Evolutionary conservation across 2,888 invertebrate species (phyloP), one percentile per base, ranked within the genome.

Genomic region (Luperina testacea): DNA sequence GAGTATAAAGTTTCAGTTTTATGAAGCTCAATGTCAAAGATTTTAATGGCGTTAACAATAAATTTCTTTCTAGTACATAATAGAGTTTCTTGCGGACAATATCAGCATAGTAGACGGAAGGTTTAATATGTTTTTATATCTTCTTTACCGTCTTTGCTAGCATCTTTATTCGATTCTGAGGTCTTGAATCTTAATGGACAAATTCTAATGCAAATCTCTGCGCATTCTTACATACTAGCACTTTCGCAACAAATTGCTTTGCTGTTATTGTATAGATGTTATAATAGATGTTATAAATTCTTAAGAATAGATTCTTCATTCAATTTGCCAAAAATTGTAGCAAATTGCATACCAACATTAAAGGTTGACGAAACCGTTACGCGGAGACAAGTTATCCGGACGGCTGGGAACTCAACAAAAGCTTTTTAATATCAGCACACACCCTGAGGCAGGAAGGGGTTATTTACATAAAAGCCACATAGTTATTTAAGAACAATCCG

Each of bases 361-460:
- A 87, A 80, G 70, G 83, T 86, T 88, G 89, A 90, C 88, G 71
- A 81, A 85, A 84, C 86, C 80, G 83, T 89, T 84, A 82, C 77
- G 72, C 75, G 80, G 89, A 89, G 91, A 92, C 92, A 91, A 93
- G 92, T 93, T 92, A 92, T 93, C 91, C 91, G 91, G 90, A 90
- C 89, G 86, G 89, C 91, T 90, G 88, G 83, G 86, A 89, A 87
- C 82, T 87, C 91, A 94, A 96, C 96, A 96, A 96, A 92, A 95
- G 96, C 92, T 95, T 96, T 95, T 96, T 96, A 96, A 95, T 96
- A 96, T 95, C 94, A 93, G 92, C 92, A 93, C 93, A 94, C 93
- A 94, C 94, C 96, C 95, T 84, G 91, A 88, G 95, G 95, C 95
- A 90, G 92, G 91, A 92, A 91, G 90, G 90, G 92, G 92, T 91